phyloP scores from a whole-genome alignment of 2,113 vertebrate species.

The Dermatemys mawii region DNA sequence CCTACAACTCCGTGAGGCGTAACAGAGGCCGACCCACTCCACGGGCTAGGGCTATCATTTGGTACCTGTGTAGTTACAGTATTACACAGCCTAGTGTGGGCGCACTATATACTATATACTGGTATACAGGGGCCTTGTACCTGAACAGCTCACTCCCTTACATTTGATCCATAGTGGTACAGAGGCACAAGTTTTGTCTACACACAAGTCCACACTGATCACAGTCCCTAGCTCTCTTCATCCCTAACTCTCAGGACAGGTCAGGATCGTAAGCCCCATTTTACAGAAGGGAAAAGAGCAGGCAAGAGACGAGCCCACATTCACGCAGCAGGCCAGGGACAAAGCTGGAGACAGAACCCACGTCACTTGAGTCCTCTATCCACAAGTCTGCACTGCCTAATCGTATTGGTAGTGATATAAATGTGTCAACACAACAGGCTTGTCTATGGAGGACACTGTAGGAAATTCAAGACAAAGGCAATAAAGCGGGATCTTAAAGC shows the following conservation, averaged over 20 bases:
- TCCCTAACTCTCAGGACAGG: not conserved
- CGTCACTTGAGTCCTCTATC: not conserved
- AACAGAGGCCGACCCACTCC: not conserved
- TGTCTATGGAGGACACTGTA: not conserved
- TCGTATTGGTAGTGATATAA: not conserved
- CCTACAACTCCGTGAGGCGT: not conserved
- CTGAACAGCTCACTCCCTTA: not conserved
- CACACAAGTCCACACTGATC: not conserved
- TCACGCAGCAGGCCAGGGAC: not conserved
- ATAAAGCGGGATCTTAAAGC: not conserved
- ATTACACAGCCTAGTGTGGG: not conserved
- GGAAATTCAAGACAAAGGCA: not conserved
- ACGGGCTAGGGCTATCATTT: not conserved
- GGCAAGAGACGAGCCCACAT: not conserved
- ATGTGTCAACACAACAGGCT: not conserved
- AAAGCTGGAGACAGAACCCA: not conserved
- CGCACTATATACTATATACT: not conserved
- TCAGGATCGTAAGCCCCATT: not conserved
- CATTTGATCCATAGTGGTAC: not conserved
- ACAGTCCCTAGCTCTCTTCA: not conserved
- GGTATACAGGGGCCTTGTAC: not conserved
- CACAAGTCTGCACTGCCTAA: not conserved
- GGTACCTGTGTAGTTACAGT: not conserved
- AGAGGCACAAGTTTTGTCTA: not conserved
- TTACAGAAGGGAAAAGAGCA: not conserved